A percentile compares a stretch with the other conserved stretches of the same genome.
phyloP scores from a whole-genome alignment of 64 coral and sea anemone genomes.

The Trachythela sp. region DNA sequence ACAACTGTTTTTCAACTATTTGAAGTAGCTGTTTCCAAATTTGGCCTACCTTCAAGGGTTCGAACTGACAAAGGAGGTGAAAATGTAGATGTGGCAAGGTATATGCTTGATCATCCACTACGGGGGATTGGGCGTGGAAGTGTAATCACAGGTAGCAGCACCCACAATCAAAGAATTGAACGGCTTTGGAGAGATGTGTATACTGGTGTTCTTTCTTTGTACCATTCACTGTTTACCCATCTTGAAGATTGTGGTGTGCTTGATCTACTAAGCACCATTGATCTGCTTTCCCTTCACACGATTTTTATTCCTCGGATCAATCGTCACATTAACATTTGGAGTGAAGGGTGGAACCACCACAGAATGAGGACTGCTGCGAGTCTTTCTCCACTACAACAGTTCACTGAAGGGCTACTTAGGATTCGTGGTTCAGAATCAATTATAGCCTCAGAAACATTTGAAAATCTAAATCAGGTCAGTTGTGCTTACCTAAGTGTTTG shows the following conservation, averaged over 20 bases:
- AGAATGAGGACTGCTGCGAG: slow-evolving; percentile 8
- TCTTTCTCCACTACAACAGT: background rate
- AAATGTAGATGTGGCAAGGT: slow-evolving; percentile 29
- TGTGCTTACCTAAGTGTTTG: too few relatives aligned
- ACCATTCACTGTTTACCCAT: slow-evolving; percentile 34
- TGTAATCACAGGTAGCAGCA: slow-evolving; percentile 32
- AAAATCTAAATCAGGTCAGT: background rate
- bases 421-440: background rate
- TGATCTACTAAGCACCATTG: slow-evolving; percentile 26
- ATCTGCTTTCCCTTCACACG: slow-evolving; percentile 30
- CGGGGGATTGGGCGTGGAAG: background rate
- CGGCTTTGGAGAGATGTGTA: slow-evolving; percentile 41
- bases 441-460: background rate
- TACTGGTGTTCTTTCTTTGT: slow-evolving; percentile 26
- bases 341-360: slow-evolving; percentile 10
- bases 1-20: too few relatives aligned
- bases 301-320: too few relatives aligned
- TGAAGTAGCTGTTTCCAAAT: slow-evolving; percentile 26
- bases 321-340: slow-evolving; percentile 1
- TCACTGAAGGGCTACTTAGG: background rate
- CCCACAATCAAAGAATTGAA: slow-evolving; percentile 19
- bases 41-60: slow-evolving; percentile 31
- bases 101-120: slow-evolving; percentile 12
- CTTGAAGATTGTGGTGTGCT: slow-evolving; percentile 49
- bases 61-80: slow-evolving; percentile 34